These are phyloP conservation scores for Dromaius novaehollandiae DNA, from an alignment of 2,113 vertebrate genomes.

Conservation along the genomic window DNA sequence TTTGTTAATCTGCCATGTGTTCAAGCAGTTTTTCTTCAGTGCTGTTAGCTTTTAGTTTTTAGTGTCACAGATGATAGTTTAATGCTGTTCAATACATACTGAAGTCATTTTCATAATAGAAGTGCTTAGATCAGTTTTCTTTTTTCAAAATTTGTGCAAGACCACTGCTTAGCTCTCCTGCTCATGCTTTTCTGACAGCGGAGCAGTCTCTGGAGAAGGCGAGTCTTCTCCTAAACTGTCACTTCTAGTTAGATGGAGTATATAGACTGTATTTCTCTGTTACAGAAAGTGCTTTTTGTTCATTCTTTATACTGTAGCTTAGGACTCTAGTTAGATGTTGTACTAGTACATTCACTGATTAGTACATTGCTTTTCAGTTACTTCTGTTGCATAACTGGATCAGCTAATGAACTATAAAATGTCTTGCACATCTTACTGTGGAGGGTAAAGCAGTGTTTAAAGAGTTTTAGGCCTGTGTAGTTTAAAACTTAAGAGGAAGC, in stretches of 20 bases:
- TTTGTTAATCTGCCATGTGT: background rate
- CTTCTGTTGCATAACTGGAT: no score
- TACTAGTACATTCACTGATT: background rate
- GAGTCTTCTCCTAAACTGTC: background rate
- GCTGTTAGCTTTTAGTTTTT: background rate
- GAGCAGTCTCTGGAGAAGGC: background rate
- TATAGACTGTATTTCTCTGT: background rate
- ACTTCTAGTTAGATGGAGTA: background rate
- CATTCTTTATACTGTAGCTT: background rate
- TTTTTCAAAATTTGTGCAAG: background rate
- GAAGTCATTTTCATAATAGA: background rate
- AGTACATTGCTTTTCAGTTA: background rate
- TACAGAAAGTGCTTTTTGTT: background rate
- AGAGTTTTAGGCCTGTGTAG: background rate
- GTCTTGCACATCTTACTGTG: background rate
- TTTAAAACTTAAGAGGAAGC: background rate
- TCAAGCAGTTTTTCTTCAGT: background rate
- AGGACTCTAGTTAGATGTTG: background rate
- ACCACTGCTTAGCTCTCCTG: background rate
- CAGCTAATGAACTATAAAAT: background rate
- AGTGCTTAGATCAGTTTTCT: background rate
- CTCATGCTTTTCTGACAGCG: background rate
- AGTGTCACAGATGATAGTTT: background rate
- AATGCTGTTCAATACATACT: background rate
- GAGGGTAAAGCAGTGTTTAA: background rate